A percentile compares a stretch with the other conserved stretches of the same genome.
Evolutionary conservation across 2,113 vertebrate species (phyloP).

Genomic region (Corythornis cristatus): DNA sequence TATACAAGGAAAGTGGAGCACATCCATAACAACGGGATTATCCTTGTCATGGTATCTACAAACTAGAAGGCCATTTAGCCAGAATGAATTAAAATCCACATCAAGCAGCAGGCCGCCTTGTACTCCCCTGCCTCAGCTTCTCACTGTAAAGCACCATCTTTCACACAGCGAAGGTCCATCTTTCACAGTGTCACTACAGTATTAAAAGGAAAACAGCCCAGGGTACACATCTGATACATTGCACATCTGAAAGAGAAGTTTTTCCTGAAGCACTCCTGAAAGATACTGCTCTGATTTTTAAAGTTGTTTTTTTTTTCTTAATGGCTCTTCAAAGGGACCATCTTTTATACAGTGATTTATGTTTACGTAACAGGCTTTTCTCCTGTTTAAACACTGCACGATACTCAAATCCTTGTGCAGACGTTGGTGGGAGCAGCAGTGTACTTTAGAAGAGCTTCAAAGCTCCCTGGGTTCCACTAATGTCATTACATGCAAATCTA

Average conservation of each 20-base stretch:
- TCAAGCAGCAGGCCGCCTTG: background rate
- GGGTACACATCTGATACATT: background rate
- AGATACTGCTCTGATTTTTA: background rate
- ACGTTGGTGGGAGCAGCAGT: background rate
- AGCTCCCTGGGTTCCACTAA: slow-evolving; percentile 33
- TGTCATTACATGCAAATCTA: slow-evolving; percentile 2
- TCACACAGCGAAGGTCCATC: background rate
- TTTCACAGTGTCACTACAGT: background rate
- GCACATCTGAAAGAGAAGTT: background rate
- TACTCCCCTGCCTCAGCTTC: background rate
- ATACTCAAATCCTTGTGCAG: background rate
- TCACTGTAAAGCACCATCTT: background rate
- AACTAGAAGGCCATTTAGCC: background rate
- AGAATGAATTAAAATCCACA: background rate
- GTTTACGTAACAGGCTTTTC: background rate
- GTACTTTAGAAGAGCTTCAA: background rate
- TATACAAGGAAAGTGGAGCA: rapidly evolving
- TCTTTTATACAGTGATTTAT: background rate
- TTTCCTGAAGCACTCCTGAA: background rate
- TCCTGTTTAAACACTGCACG: background rate
- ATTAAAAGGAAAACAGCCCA: background rate
- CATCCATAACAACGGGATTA: rapidly evolving
- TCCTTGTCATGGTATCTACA: background rate
- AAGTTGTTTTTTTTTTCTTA: background rate
- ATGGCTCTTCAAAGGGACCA: background rate